Conservation (phyloP, 2,797 vertebrate species). For the Hoplostethus mediterraneus region DNA sequence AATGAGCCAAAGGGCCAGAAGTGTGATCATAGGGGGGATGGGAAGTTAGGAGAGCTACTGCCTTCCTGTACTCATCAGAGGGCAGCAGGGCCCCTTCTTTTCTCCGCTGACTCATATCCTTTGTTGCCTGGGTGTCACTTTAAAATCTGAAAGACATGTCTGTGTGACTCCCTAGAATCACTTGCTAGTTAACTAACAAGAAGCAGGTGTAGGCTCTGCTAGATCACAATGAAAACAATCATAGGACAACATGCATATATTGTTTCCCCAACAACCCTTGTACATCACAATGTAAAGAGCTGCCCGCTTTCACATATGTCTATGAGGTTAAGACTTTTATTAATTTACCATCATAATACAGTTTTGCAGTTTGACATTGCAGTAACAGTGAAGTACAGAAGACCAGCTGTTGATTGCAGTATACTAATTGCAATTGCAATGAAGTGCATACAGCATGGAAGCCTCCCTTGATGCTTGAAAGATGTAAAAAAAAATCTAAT, state of each 20-base stretch:
- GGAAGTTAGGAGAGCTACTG: neutral
- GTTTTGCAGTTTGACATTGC: slow-evolving; percentile 18
- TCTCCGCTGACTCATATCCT: neutral
- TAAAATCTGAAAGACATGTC: neutral
- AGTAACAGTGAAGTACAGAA: neutral
- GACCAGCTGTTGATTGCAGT: slow-evolving; percentile 8
- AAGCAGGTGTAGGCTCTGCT: neutral
- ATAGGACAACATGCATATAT: too few relatives aligned
- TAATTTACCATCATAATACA: slow-evolving; percentile 33
- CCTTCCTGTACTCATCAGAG: too few relatives aligned
- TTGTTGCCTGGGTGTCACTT: neutral
- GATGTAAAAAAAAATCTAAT: too few relatives aligned
- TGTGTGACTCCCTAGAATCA: neutral
- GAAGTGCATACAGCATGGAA: slow-evolving; percentile 5
- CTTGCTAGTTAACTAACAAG: neutral
- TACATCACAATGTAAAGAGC: too few relatives aligned
- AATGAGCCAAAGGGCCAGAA: too few relatives aligned
- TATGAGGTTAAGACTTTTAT: slow-evolving; percentile 33
- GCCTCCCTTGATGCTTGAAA: neutral
- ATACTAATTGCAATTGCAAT: neutral
- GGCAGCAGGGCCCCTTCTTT: neutral
- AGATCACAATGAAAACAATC: neutral
- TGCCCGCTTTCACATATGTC: too few relatives aligned
- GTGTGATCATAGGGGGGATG: neutral
- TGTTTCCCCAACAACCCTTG: too few relatives aligned